Evolutionary conservation across 2,113 vertebrate genomes (phyloP).

Genomic region (Callorhinus ursinus): DNA sequence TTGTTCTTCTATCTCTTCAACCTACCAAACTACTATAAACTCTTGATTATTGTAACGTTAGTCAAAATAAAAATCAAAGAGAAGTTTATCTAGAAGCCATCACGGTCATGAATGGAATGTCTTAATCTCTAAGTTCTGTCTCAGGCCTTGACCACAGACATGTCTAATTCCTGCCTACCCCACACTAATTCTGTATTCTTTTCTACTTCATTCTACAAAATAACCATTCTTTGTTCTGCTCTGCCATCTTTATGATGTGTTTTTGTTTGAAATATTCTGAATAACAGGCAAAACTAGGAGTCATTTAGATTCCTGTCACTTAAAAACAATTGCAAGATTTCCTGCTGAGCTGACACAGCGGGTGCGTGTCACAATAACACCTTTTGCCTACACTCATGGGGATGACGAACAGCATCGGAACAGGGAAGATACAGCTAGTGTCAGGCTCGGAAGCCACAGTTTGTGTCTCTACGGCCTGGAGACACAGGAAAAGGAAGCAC

Average conservation of each 20-base stretch:
- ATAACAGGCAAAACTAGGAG: background rate
- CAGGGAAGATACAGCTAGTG: fast-evolving
- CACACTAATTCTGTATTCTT: background rate
- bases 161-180: background rate
- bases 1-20: background rate
- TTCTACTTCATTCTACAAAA: background rate
- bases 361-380: fast-evolving
- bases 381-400: fast-evolving
- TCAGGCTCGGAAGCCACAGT: fast-evolving
- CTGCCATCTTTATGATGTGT: background rate
- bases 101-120: background rate
- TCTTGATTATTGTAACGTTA: background rate
- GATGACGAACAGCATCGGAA: fast-evolving
- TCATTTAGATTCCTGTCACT: background rate
- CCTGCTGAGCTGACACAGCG: fast-evolving
- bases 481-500: fast-evolving
- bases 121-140: background rate
- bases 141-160: background rate
- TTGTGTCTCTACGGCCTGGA: fast-evolving
- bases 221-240: background rate
- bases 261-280: slow-evolving; percentile 25
- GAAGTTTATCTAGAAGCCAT: background rate
- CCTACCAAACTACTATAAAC: background rate
- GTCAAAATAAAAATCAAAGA: background rate
- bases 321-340: background rate